phyloP scores from a whole-genome alignment of 2,113 vertebrate species.

The Sturnus vulgaris region DNA sequence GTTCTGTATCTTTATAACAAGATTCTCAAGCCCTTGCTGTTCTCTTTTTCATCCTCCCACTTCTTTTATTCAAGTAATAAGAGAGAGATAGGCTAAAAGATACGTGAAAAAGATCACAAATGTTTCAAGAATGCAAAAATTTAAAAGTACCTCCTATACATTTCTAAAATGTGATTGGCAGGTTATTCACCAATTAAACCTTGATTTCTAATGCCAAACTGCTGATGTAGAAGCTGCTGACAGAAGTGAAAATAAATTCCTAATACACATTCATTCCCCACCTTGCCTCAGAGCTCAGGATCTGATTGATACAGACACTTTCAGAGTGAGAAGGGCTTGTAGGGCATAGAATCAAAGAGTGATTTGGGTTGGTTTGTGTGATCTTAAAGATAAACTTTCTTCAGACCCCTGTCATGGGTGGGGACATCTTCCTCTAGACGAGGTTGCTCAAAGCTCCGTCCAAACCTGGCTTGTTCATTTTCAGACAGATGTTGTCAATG shows the following conservation, averaged over 20 bases:
- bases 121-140: background rate
- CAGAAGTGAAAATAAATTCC: background rate
- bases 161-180: background rate
- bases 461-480: background rate
- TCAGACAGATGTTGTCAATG: fast-evolving
- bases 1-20: slow-evolving; percentile 38
- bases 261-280: background rate
- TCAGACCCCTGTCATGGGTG: background rate
- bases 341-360: background rate
- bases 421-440: background rate
- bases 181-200: background rate
- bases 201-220: background rate
- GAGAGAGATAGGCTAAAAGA: background rate
- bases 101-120: background rate
- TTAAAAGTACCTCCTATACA: background rate
- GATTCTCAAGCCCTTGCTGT: slow-evolving; percentile 28
- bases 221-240: background rate
- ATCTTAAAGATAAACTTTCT: background rate
- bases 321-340: background rate
- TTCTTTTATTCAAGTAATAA: slow-evolving; percentile 35
- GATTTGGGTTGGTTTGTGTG: background rate
- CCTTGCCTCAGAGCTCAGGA: background rate
- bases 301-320: background rate
- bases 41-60: slow-evolving; percentile 56
- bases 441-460: background rate